Evolutionary conservation across 2,113 vertebrate genomes (phyloP), one percentile per base, ranked within the genome.

Genomic region (Syngnathus scovelli): DNA sequence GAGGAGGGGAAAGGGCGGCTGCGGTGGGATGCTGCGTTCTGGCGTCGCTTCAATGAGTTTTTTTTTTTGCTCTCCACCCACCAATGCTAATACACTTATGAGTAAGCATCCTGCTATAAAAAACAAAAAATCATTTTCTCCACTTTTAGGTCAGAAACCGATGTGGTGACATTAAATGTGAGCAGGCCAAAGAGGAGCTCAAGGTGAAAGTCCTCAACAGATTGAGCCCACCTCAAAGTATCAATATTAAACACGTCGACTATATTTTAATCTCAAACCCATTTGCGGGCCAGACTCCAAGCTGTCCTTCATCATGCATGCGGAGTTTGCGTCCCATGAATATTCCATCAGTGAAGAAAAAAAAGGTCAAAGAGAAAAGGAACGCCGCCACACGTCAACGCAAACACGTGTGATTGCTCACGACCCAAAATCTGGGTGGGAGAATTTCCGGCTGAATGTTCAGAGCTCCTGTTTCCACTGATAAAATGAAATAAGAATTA

Each of bases 301-400:
- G 16, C 67, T 71, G 61, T 73, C 37, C 71, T 77, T 68, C 69
- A 85, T 83, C 71, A 84, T 68, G 75, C 71, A 83, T 64, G 65
- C 63, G 4, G 70, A 59, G 61, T 21, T 9, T 16, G 37, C 41
- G 51, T n/a, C 8, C 56, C 56, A 38, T 60, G 58, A 60, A 60
- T 60, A 60, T 60, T 60, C 58, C 58, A 60, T 38, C 18, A 38
- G 36, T 5, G 4, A 38, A 10, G 4, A 38, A 8, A 60, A 60
- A 60, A 38, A 60, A 61, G 76, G 67, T 59, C 75, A 71, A 78
- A 66, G 72, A 70, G 39, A 71, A 60, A 51, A n/a, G 38, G 46
- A 23, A 60, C 36, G 36, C 58, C 10, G 15, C 7, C 2, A 59
- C 56, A 60, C 36, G 58, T 60, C 16, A 36, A 18, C 33, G 56